These are phyloP conservation scores for Hycleus cichorii DNA, from an alignment of 1,140 invertebrate species.

Conservation along the genomic window DNA sequence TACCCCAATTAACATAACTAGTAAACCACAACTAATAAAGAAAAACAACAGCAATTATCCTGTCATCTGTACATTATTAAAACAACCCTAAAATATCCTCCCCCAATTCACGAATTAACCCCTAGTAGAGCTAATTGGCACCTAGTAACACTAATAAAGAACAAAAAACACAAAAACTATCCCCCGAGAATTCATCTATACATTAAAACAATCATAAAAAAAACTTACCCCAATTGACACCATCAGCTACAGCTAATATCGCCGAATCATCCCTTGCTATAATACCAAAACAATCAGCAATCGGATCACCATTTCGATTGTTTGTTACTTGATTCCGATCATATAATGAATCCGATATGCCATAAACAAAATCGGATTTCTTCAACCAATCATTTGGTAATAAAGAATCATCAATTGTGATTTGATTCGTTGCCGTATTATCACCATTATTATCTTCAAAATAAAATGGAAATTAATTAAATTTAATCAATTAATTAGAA, in stretches of 20 bases:
- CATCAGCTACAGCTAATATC: conserved; percentile 80
- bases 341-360: conserved; percentile 65
- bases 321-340: conserved; percentile 72
- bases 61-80: no score
- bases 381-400: conserved; percentile 55
- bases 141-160: no score
- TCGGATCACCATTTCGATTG: conserved; percentile 73
- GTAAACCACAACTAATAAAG: no score
- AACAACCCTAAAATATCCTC: no score
- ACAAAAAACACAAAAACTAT: no score
- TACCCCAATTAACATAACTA: no score
- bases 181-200: no score
- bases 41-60: no score
- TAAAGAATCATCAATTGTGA: conserved; percentile 18
- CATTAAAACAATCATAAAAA: no score
- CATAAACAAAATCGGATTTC: conserved; percentile 59
- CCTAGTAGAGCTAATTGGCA: no score
- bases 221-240: conserved; percentile 83
- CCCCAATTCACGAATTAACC: no score
- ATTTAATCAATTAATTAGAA: neutral
- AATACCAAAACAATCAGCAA: conserved; percentile 85
- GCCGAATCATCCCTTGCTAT: conserved; percentile 72
- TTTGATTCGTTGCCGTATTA: neutral
- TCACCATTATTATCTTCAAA: neutral
- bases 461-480: neutral